phyloP scores from a whole-genome alignment of 64 coral and sea anemone genomes.

The Anthopleura sola region DNA sequence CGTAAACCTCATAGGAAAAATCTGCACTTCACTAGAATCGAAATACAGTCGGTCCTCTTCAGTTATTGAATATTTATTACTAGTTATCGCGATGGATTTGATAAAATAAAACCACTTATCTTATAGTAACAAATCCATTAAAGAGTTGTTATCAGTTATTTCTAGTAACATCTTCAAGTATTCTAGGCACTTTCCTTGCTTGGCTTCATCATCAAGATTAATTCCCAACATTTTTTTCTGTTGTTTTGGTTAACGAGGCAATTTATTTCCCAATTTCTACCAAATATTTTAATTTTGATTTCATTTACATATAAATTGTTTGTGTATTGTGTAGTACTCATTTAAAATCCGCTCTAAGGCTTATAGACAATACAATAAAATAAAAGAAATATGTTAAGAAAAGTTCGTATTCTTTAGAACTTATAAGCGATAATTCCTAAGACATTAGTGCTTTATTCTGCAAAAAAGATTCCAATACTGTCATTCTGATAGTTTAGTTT shows the following conservation, averaged over 20 bases:
- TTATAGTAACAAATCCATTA: not conserved
- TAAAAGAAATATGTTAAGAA: not conserved
- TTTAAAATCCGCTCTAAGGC: not conserved
- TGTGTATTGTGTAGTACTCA: not conserved
- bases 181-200: not conserved
- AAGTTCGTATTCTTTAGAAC: not conserved
- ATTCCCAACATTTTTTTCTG: not conserved
- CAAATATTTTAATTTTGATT: not conserved
- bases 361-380: not conserved
- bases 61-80: not conserved
- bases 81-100: not conserved
- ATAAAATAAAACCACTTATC: not conserved
- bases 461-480: too few relatives aligned
- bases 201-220: not conserved
- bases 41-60: not conserved
- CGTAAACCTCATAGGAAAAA: not conserved
- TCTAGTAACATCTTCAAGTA: not conserved
- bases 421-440: not conserved
- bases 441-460: not conserved
- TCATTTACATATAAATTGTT: conserved; percentile 1
- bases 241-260: not conserved
- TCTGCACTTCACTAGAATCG: not conserved
- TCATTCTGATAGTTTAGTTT: too few relatives aligned
- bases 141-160: not conserved
- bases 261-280: not conserved